Evolutionary conservation across 1,140 invertebrate genomes (phyloP).

Genomic region (Scaptomyza montana): DNA sequence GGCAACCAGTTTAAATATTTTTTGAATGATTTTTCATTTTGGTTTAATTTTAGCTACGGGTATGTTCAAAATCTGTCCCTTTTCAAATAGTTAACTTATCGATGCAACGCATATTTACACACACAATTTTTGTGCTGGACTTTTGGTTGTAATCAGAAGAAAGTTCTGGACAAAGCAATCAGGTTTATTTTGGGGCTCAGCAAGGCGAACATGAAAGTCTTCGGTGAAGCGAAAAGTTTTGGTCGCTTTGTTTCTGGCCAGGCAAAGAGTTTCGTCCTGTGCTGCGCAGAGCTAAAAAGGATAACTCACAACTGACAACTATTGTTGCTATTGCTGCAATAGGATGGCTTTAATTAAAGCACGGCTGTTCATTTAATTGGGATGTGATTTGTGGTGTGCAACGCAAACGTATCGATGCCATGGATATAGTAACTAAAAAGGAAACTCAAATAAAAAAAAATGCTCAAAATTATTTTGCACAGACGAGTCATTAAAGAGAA

Average conservation of each 20-base stretch:
- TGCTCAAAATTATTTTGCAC: constrained; percentile 29
- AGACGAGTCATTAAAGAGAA: constrained; percentile 43
- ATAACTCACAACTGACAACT: not conserved
- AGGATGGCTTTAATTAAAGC: constrained; percentile 71
- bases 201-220: constrained; percentile 62
- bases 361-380: constrained; percentile 74
- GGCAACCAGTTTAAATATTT: too few species aligned
- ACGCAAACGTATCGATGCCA: constrained; percentile 68
- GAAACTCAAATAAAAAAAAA: constrained; percentile 17
- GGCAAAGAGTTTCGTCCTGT: constrained; percentile 6
- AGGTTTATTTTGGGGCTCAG: constrained; percentile 56
- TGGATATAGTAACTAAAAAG: not conserved
- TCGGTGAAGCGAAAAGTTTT: constrained; percentile 67
- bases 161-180: constrained; percentile 22
- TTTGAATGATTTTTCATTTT: too few species aligned
- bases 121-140: too few species aligned
- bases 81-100: too few species aligned
- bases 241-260: constrained; percentile 38
- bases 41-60: too few species aligned
- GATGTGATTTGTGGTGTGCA: constrained; percentile 74
- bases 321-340: constrained; percentile 19
- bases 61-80: too few species aligned
- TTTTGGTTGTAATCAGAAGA: not conserved
- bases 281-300: not conserved
- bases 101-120: too few species aligned